Conservation (phyloP, 2,113 vertebrate genomes). For the Campylorhamphus procurvoides region DNA sequence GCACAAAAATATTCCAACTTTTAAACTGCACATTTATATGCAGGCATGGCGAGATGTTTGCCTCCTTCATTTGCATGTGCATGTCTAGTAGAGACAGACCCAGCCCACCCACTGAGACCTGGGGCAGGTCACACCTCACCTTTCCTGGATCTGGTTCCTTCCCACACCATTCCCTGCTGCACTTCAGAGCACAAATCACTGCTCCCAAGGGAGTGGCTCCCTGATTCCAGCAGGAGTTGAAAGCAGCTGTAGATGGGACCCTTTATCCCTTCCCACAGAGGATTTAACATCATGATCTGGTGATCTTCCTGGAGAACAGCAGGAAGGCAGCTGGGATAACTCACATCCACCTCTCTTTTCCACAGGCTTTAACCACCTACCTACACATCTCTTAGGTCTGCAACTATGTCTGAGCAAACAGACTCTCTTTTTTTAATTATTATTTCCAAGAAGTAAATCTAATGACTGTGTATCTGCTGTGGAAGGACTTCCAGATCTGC, state of each 20-base stretch:
- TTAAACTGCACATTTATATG: not conserved
- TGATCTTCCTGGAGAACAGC: not conserved
- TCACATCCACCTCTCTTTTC: not conserved
- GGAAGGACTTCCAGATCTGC: not conserved
- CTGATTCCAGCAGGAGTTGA: not conserved
- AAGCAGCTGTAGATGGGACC: not conserved
- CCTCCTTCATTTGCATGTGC: not conserved
- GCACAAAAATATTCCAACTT: not conserved
- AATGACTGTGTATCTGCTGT: not conserved
- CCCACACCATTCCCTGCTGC: not conserved
- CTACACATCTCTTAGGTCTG: not conserved
- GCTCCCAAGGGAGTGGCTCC: not conserved
- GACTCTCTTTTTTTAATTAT: fast-evolving
- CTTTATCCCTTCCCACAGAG: not conserved
- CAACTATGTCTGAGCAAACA: not conserved
- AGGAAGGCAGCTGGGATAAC: not conserved
- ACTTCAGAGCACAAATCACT: not conserved
- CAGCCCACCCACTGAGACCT: not conserved
- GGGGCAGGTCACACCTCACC: not conserved
- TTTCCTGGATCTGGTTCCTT: not conserved
- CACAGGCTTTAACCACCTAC: not conserved
- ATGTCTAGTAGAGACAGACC: not conserved
- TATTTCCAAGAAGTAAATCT: not conserved
- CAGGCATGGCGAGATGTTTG: not conserved
- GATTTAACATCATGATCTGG: not conserved